Conservation (phyloP, 53 echinoderm and acorn worm species). For the Antedon mediterranea region DNA sequence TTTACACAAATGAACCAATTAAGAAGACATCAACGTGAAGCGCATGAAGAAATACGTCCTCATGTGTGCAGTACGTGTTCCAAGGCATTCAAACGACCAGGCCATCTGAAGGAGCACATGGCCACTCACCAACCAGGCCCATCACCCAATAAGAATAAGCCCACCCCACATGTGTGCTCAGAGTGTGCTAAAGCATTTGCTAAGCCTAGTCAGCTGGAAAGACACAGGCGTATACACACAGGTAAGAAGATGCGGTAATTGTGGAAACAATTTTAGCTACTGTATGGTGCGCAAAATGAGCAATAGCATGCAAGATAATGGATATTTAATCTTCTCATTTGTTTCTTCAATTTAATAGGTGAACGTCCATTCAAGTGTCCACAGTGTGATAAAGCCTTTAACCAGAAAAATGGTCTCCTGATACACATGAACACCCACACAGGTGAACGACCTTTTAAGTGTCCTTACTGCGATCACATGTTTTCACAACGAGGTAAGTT, state of each 20-base stretch:
- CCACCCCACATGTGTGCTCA: conserved; percentile 18
- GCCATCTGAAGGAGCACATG: conserved; percentile 89
- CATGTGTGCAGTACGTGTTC: conserved; percentile 55
- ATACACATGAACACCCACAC: conserved; percentile 93
- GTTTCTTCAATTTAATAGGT: conserved; percentile 15
- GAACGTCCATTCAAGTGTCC: conserved; percentile 82
- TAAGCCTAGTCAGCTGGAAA: conserved; percentile 79
- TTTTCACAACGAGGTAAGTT: conserved; percentile 85
- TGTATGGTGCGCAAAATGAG: too few species aligned
- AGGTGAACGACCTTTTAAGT: conserved; percentile 65
- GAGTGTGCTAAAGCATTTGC: conserved; percentile 51
- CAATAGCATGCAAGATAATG: too few species aligned
- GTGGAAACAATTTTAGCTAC: too few species aligned
- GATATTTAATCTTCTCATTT: neutral
- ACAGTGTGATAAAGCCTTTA: conserved; percentile 76
- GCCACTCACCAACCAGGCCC: conserved; percentile 43
- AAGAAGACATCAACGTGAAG: conserved; percentile 57
- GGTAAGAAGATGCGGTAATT: conserved; percentile 25
- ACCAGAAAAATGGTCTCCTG: conserved; percentile 90
- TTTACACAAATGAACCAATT: conserved; percentile 78
- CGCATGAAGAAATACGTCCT: conserved; percentile 60
- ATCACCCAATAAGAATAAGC: conserved; percentile 2
- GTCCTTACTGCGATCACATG: conserved; percentile 49
- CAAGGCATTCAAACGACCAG: conserved; percentile 84
- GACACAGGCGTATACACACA: conserved; percentile 76